phyloP scores from a whole-genome alignment of 2,797 vertebrate species.

The Typhlichthys subterraneus region DNA sequence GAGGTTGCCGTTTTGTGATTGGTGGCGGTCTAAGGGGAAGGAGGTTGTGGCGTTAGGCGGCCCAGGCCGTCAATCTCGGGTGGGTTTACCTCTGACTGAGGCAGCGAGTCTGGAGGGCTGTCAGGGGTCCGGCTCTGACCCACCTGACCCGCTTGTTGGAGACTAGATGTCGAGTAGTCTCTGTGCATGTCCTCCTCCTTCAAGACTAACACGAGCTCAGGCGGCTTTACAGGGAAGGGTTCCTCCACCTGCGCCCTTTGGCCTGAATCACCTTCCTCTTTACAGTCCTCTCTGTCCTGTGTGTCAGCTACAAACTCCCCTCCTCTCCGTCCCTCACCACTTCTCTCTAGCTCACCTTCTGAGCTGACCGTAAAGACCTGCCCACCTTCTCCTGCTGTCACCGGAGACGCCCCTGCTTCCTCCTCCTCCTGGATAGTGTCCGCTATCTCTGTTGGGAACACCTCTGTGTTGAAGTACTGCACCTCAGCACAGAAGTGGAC shows the following conservation, averaged over 20 bases:
- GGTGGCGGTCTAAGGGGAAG: conserved; percentile 34
- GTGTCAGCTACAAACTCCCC: conserved; percentile 5
- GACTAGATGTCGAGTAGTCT: conserved; percentile 3
- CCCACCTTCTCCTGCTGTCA: not conserved
- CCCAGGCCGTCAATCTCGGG: conserved; percentile 11
- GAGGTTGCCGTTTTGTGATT: conserved; percentile 30
- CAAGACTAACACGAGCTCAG: not conserved
- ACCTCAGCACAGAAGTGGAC: conserved; percentile 48
- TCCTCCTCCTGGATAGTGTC: conserved; percentile 16
- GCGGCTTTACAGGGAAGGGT: not conserved
- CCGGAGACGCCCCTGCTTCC: conserved; percentile 15
- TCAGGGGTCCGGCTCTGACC: conserved; percentile 13
- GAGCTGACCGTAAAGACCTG: conserved; percentile 25
- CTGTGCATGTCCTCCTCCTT: not conserved
- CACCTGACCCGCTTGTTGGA: not conserved
- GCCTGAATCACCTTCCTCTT: conserved; percentile 14
- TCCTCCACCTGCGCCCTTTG: not conserved
- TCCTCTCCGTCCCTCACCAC: not conserved
- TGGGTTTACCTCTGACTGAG: conserved; percentile 84
- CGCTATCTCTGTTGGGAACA: conserved; percentile 14
- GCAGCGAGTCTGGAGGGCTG: conserved; percentile 53
- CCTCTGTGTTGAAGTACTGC: conserved; percentile 32
- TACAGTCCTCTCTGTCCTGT: not conserved
- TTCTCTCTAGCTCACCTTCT: conserved; percentile 26
- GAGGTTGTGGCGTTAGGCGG: conserved; percentile 39